Conservation (phyloP, 35 echinoderm and acorn worm species). For the Eucidaris tribuloides region DNA sequence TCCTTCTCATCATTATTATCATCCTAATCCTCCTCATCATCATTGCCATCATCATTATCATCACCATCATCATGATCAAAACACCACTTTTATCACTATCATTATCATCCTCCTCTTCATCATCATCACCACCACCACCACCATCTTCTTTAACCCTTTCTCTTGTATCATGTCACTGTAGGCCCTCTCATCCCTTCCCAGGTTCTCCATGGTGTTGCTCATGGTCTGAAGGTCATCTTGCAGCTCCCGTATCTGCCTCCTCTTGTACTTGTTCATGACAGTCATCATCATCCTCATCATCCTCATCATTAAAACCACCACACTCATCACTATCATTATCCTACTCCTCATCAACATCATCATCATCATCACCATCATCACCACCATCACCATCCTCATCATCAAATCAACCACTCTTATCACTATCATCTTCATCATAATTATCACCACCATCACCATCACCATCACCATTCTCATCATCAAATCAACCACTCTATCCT, state of each 20-base stretch:
- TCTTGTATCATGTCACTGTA: conserved; percentile 89
- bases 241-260: conserved; percentile 90
- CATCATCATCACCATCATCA: too few species aligned
- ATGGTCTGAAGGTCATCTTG: conserved; percentile 97
- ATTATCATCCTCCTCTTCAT: too few species aligned
- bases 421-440: too few species aligned
- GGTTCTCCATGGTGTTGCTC: conserved; percentile 96
- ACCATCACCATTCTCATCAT: too few species aligned
- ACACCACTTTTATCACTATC: background rate
- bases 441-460: too few species aligned
- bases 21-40: conserved; percentile 21
- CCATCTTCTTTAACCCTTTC: background rate
- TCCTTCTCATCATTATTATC: conserved; percentile 26
- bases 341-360: too few species aligned
- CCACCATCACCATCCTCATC: too few species aligned
- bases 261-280: conserved; percentile 99
- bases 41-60: conserved; percentile 15
- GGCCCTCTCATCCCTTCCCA: conserved; percentile 82
- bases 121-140: conserved; percentile 17
- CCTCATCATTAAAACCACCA: too few species aligned
- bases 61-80: conserved; percentile 3
- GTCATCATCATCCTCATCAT: too few species aligned
- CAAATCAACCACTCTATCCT: too few species aligned
- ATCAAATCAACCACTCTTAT: too few species aligned
- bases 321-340: too few species aligned